Evolutionary conservation across 2,888 invertebrate species (phyloP), one percentile per base, ranked within the genome.

Genomic region (Prenolepis imparis): DNA sequence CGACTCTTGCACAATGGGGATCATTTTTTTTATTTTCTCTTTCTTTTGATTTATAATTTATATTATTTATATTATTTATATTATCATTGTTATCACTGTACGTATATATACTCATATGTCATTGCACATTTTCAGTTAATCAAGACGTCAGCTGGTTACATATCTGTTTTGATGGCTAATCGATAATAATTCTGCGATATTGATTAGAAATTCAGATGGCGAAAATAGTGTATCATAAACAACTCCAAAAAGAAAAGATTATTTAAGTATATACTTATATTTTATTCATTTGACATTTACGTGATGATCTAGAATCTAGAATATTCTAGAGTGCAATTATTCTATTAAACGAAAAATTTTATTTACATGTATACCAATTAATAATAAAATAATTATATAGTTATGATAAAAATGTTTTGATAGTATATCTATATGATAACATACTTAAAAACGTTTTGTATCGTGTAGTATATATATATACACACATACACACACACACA

Each of bases 101-200:
- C 11, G 28, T 12, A 59, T 73, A 59, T 61, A 44, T 12, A 12
- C 48, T n/a, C 48, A n/a, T 61, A 28, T 59, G 21, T 70, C 21
- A 15, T 8, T n/a, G n/a, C n/a, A n/a, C n/a, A 1, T 52, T 74
- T 82, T 59, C n/a, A 82, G 82, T 48, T 82, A 18, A 41, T 82
- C 41, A 82, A 75, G 11, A 82, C 82, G 12, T 82, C 82, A 15
- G 82, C 82, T n/a, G 70, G 80, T 21, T 81, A 81, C 11, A 44
- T 81, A 28, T 81, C 80, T 0, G 81, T 82, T 28, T 1, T 82
- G 18, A 57, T 82, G 0, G 75, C 82, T 57, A 82, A 77, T 32
- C 64, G 66, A 24, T 77, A 39, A 64, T 64, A 41, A 66, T 66
- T 39, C 21, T 52, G 3, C 6, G 11, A 18, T 3, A 75, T 74